Evolutionary conservation across 2,797 vertebrate species (phyloP).

Genomic region (Odontamblyopus lacepedii): DNA sequence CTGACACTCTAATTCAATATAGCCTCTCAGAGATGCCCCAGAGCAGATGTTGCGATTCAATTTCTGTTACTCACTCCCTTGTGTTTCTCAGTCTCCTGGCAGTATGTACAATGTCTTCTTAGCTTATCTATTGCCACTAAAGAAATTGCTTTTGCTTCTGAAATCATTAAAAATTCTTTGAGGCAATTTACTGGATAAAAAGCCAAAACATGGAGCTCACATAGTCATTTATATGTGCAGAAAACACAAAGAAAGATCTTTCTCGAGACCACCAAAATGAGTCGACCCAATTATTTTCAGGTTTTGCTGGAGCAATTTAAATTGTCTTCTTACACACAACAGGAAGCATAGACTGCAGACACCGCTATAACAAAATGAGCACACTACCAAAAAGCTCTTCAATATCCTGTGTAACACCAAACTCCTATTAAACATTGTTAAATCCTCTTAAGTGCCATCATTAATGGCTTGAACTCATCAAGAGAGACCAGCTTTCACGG

Average conservation of each 20-base stretch:
- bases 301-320: background rate
- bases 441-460: conserved; percentile 38
- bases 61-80: conserved; percentile 62
- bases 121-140: conserved; percentile 32
- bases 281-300: conserved; percentile 1
- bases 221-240: conserved; percentile 38
- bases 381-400: conserved; percentile 38
- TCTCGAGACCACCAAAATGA: conserved; percentile 8
- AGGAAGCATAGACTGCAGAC: background rate
- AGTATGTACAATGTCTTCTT: conserved; percentile 42
- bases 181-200: conserved; percentile 42
- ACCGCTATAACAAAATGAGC: conserved; percentile 40
- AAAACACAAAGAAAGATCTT: conserved; percentile 21
- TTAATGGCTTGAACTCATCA: conserved; percentile 38
- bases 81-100: conserved; percentile 51
- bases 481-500: conserved; percentile 32
- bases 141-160: conserved; percentile 37
- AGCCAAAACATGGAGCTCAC: conserved; percentile 37
- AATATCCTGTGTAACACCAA: conserved; percentile 28
- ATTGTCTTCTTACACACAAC: background rate
- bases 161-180: conserved; percentile 23
- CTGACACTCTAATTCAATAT: conserved; percentile 73
- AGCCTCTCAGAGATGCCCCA: conserved; percentile 61
- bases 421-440: conserved; percentile 30
- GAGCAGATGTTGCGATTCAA: conserved; percentile 71